phyloP scores from a whole-genome alignment of 1,140 invertebrate genomes.

The Paramacrobiotus metropolitanus region DNA sequence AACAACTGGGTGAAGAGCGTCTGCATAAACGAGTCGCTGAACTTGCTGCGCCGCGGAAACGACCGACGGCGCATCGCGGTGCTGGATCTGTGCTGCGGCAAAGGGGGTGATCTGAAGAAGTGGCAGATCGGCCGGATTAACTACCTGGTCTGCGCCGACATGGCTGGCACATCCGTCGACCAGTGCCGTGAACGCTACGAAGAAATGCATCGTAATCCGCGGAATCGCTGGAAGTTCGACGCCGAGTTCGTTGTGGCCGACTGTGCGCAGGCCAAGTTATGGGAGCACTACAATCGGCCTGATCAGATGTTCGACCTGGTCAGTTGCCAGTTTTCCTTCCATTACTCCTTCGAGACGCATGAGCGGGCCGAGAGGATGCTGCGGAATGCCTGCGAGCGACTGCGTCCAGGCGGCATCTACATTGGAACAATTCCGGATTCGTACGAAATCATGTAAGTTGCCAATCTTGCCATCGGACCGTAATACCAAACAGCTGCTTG shows the following conservation, averaged over 20 bases:
- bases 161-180: conserved; percentile 68
- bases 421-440: conserved; percentile 88
- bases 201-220: conserved; percentile 19
- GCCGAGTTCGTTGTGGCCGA: conserved; percentile 79
- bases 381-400: conserved; percentile 62
- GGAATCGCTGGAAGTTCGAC: conserved; percentile 30
- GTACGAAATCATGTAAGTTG: conserved; percentile 60
- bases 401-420: conserved; percentile 72
- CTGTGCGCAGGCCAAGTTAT: conserved; percentile 39
- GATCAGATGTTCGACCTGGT: conserved; percentile 60
- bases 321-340: conserved; percentile 88
- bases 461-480: too few species aligned
- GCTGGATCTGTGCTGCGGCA: conserved; percentile 48
- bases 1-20: conserved; percentile 98
- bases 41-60: conserved; percentile 32
- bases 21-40: conserved; percentile 36
- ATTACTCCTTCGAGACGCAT: conserved; percentile 77
- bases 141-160: conserved; percentile 71
- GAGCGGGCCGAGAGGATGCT: conserved; percentile 77
- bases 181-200: conserved; percentile 38
- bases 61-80: conserved; percentile 27
- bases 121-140: conserved; percentile 63
- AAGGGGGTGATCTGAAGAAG: conserved; percentile 87
- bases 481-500: too few species aligned
- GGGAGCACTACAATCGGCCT: conserved; percentile 41